Evolutionary conservation across 2,113 vertebrate genomes (phyloP).

Genomic region (Rhipidura dahli): DNA sequence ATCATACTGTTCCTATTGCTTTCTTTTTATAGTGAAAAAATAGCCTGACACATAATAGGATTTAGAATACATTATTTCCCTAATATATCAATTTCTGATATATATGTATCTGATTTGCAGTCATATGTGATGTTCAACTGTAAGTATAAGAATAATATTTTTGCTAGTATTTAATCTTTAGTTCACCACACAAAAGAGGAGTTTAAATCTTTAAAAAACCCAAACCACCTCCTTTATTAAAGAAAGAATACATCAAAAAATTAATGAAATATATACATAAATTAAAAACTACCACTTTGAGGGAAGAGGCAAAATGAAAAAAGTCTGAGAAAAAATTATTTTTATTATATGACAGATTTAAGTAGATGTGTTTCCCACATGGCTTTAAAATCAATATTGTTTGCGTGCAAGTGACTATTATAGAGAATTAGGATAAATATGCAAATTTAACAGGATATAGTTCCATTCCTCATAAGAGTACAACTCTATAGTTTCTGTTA

Average conservation of each 20-base stretch:
- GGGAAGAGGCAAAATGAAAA: not conserved
- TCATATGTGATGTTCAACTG: not conserved
- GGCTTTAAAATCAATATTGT: not conserved
- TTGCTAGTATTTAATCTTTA: not conserved
- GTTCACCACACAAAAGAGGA: not conserved
- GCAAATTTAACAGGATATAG: not conserved
- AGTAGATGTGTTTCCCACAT: not conserved
- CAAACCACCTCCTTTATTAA: not conserved
- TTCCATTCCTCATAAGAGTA: not conserved
- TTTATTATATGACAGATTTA: not conserved
- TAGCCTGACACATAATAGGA: not conserved
- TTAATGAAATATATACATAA: not conserved
- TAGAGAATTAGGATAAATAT: not conserved
- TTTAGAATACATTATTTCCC: not conserved
- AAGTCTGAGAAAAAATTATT: not conserved
- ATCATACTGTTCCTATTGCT: not conserved
- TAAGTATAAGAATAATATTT: not conserved
- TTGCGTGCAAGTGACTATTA: not conserved
- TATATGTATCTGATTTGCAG: not conserved
- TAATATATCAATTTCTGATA: not conserved
- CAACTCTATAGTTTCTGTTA: not conserved
- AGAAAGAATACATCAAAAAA: not conserved
- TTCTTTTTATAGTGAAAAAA: not conserved
- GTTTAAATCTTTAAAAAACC: not conserved
- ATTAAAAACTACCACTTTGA: not conserved